Evolutionary conservation across 2,888 invertebrate species (phyloP).

Genomic region (Uropetala carovei): DNA sequence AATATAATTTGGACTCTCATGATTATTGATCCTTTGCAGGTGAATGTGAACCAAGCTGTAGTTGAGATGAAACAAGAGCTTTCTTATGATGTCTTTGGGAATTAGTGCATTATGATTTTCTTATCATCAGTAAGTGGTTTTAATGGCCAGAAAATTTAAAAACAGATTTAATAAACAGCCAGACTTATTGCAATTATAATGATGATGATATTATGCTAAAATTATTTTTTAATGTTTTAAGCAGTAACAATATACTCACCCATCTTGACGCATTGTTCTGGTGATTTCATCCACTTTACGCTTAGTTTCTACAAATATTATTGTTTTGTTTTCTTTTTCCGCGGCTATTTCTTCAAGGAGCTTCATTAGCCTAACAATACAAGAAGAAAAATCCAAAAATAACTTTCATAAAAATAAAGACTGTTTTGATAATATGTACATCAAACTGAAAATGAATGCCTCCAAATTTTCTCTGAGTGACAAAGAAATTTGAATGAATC

Average conservation of each 20-base stretch:
- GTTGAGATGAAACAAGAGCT: too few relatives aligned
- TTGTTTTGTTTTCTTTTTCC: constrained; percentile 78
- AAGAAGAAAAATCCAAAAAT: not conserved
- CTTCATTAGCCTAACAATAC: constrained; percentile 72
- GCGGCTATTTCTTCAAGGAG: constrained; percentile 76
- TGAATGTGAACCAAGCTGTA: too few relatives aligned
- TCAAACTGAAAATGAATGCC: not conserved
- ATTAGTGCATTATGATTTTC: too few relatives aligned
- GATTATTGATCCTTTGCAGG: too few relatives aligned
- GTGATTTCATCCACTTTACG: constrained; percentile 79
- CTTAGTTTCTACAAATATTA: constrained; percentile 80
- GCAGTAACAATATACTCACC: constrained; percentile 71
- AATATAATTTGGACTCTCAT: too few relatives aligned
- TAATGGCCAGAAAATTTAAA: too few relatives aligned
- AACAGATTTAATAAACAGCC: too few relatives aligned
- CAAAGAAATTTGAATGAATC: too few relatives aligned
- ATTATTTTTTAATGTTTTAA: not conserved
- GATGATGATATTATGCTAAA: not conserved
- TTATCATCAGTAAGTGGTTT: too few relatives aligned
- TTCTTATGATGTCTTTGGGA: too few relatives aligned
- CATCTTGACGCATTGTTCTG: constrained; percentile 77
- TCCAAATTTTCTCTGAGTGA: too few relatives aligned
- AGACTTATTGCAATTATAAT: too few relatives aligned
- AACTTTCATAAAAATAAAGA: not conserved
- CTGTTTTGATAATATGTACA: not conserved